These are phyloP conservation scores for Drosophila murphyi DNA, from an alignment of 1,140 invertebrate genomes.

Conservation along the genomic window DNA sequence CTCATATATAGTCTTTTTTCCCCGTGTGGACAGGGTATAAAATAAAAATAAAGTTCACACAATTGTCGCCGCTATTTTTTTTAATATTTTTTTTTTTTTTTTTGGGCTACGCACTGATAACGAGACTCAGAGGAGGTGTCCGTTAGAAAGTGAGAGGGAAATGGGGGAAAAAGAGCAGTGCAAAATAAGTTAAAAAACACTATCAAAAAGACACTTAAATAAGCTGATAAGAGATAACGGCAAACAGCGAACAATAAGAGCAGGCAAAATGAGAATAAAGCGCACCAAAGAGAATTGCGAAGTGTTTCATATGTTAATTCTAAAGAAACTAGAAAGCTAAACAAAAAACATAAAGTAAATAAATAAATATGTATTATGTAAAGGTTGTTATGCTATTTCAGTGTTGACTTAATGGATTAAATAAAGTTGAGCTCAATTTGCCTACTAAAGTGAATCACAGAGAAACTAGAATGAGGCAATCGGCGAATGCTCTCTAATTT, in stretches of 20 bases:
- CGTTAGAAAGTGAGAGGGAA: not conserved
- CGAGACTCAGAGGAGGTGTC: not conserved
- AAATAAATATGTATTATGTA: not conserved
- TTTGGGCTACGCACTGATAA: constrained; percentile 27
- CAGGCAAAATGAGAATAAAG: constrained; percentile 7
- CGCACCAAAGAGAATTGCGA: not conserved
- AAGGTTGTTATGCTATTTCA: not conserved
- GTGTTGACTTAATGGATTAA: not conserved
- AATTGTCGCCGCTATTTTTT: constrained; percentile 9
- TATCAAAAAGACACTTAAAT: constrained; percentile 8
- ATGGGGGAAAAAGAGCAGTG: not conserved
- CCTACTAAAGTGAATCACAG: no score
- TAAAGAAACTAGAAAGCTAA: not conserved
- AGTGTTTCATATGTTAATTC: not conserved
- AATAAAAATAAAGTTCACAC: not conserved
- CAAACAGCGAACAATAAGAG: constrained; percentile 3
- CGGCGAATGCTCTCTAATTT: not conserved
- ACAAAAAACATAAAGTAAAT: constrained; percentile 3
- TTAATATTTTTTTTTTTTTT: constrained; percentile 3
- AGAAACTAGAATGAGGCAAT: not conserved
- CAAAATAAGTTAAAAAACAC: constrained; percentile 10
- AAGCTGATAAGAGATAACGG: constrained; percentile 20
- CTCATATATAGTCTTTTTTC: no score
- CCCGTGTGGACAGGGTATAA: no score
- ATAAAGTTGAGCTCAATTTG: not conserved